phyloP scores from a whole-genome alignment of 2,888 invertebrate genomes.

The Cheilosia soror region DNA sequence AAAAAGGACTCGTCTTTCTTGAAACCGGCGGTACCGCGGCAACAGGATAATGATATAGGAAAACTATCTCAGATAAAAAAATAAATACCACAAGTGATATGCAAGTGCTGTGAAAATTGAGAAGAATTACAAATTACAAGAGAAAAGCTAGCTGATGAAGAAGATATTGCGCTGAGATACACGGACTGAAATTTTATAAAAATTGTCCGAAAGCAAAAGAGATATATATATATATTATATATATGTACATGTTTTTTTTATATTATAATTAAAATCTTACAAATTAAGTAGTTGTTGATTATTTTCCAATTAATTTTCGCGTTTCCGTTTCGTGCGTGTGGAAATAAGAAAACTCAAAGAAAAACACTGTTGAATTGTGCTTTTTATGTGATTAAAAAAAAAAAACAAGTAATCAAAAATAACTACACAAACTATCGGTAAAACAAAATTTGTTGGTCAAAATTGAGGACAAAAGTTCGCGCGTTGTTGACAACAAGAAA shows the following conservation, averaged over 20 bases:
- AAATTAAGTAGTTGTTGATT: constrained; percentile 74
- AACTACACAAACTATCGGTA: constrained; percentile 25
- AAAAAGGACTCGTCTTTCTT: constrained; percentile 42
- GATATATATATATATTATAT: constrained; percentile 63
- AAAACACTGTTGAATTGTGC: constrained; percentile 57
- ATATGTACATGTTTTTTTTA: constrained; percentile 67
- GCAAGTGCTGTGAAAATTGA: constrained; percentile 76
- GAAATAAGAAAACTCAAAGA: constrained; percentile 44
- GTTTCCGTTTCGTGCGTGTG: constrained; percentile 47
- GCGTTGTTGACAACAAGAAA: constrained; percentile 56
- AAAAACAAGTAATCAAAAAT: constrained; percentile 23
- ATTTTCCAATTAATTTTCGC: constrained; percentile 69
- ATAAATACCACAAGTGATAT: constrained; percentile 75
- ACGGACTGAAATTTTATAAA: constrained; percentile 63
- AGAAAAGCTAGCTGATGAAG: constrained; percentile 49
- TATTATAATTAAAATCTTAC: constrained; percentile 61
- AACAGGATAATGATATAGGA: constrained; percentile 65
- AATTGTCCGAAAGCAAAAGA: constrained; percentile 53
- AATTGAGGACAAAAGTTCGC: constrained; percentile 70
- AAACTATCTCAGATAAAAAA: constrained; percentile 63
- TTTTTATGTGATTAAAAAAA: constrained; percentile 39
- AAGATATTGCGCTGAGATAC: constrained; percentile 67
- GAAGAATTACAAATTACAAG: constrained; percentile 47
- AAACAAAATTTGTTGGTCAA: constrained; percentile 57
- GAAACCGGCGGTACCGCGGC: constrained; percentile 68